Percentiles rank a stretch among this genome's conserved stretches.
These are phyloP conservation scores for Theocolax elegans DNA, from an alignment of 1,140 invertebrate species.

Conservation along the genomic window DNA sequence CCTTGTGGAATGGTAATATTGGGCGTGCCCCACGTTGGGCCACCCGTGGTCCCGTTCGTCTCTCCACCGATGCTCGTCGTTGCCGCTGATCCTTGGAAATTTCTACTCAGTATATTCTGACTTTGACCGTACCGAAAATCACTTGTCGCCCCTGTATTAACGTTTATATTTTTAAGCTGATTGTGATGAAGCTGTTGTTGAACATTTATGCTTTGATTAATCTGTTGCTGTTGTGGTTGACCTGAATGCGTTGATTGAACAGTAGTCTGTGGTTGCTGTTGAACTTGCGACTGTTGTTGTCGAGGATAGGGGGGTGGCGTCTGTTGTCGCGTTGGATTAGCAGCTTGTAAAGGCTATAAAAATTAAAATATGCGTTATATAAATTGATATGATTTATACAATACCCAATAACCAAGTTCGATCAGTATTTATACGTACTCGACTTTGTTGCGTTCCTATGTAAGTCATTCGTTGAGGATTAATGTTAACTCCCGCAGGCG, in stretches of 20 bases:
- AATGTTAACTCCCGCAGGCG: conserved; percentile 49
- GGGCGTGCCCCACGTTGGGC: conserved; percentile 46
- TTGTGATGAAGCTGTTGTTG: conserved; percentile 66
- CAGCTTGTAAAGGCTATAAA: conserved; percentile 18
- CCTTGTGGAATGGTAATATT: conserved; percentile 53
- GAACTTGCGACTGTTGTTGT: conserved; percentile 26
- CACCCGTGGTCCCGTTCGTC: conserved; percentile 56
- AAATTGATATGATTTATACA: neutral
- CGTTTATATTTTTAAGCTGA: conserved; percentile 61
- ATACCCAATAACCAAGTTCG: neutral
- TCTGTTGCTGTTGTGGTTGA: conserved; percentile 52
- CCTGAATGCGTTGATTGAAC: conserved; percentile 44
- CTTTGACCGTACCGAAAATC: conserved; percentile 67
- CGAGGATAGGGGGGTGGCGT: conserved; percentile 64
- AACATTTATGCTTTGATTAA: conserved; percentile 58
- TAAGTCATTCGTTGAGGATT: conserved; percentile 63
- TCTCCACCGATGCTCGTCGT: conserved; percentile 27
- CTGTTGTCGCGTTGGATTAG: conserved; percentile 52
- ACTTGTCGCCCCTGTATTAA: conserved; percentile 60
- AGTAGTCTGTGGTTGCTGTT: conserved; percentile 49
- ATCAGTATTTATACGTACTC: too few relatives aligned
- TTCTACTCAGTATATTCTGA: conserved; percentile 66
- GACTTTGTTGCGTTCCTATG: conserved; percentile 56
- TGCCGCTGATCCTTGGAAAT: conserved; percentile 49
- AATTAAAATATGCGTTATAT: neutral